phyloP scores from a whole-genome alignment of 2,888 invertebrate genomes.

The Cepaea hortensis region DNA sequence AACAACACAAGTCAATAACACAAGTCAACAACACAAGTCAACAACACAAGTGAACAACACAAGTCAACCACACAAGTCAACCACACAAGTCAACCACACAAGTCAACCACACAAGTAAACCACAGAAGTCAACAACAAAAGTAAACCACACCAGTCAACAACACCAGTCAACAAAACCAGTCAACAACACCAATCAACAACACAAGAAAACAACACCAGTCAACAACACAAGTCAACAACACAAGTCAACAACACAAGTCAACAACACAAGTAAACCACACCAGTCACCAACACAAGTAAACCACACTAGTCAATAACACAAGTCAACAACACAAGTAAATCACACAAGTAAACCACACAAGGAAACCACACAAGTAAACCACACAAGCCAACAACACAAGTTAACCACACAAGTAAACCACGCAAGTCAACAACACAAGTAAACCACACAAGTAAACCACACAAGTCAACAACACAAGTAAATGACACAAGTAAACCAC shows the following conservation, averaged over 20 bases:
- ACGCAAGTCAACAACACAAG: background rate
- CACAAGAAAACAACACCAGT: no score
- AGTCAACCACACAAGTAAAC: no score
- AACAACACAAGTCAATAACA: background rate
- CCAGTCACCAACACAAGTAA: background rate
- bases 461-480: no score
- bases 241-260: background rate
- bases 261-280: no score
- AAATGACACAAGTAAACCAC: background rate
- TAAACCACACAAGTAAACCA: background rate
- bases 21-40: no score
- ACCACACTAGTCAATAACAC: background rate
- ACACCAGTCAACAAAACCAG: no score
- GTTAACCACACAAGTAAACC: no score
- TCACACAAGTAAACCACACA: no score
- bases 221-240: background rate
- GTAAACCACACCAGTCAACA: background rate
- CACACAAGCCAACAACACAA: background rate
- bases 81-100: background rate
- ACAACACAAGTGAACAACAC: background rate
- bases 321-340: no score
- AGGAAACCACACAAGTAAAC: slow-evolving; percentile 23
- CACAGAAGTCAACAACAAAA: background rate
- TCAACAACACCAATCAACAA: background rate
- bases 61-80: background rate